phyloP scores from a whole-genome alignment of 2,797 vertebrate genomes.

The Tenualosa thibaudeaui region DNA sequence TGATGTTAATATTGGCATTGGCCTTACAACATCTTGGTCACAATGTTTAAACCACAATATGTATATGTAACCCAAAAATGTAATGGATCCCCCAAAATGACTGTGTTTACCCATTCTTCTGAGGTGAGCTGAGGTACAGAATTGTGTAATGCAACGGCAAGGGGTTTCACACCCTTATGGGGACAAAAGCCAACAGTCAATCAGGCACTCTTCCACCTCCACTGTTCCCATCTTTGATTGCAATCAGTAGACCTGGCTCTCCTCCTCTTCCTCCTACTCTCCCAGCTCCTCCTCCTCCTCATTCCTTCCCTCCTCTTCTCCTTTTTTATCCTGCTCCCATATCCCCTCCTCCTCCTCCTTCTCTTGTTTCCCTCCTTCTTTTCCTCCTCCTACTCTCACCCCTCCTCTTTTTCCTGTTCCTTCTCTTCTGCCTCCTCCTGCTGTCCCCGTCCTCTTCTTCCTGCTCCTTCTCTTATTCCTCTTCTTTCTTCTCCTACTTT shows the following conservation, averaged over 20 bases:
- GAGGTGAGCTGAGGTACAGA: not conserved
- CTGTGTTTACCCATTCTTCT: not conserved
- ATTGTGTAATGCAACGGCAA: conserved; percentile 20
- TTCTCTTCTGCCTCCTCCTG: not conserved
- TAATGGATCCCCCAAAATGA: not conserved
- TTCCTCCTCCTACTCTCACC: too few relatives aligned
- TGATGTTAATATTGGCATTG: not conserved
- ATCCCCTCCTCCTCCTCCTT: not conserved
- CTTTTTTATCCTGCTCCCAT: not conserved
- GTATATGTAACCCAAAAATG: not conserved
- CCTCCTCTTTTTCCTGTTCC: conserved; percentile 36
- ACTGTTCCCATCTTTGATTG: conserved; percentile 70
- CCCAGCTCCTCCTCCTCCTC: too few relatives aligned
- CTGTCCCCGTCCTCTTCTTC: not conserved
- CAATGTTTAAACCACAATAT: not conserved
- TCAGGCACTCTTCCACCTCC: conserved; percentile 62
- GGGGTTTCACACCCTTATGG: conserved; percentile 32
- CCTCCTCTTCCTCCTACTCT: too few relatives aligned
- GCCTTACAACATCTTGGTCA: not conserved
- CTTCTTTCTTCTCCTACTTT: too few relatives aligned
- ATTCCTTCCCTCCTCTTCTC: not conserved
- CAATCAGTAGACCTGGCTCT: conserved; percentile 52
- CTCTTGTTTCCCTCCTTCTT: too few relatives aligned
- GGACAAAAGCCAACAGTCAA: conserved; percentile 50
- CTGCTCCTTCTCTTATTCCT: too few relatives aligned